Evolutionary conservation across 1,140 invertebrate species (phyloP), one percentile per base, ranked within the genome.

Genomic region (Parasteatoda tepidariorum): DNA sequence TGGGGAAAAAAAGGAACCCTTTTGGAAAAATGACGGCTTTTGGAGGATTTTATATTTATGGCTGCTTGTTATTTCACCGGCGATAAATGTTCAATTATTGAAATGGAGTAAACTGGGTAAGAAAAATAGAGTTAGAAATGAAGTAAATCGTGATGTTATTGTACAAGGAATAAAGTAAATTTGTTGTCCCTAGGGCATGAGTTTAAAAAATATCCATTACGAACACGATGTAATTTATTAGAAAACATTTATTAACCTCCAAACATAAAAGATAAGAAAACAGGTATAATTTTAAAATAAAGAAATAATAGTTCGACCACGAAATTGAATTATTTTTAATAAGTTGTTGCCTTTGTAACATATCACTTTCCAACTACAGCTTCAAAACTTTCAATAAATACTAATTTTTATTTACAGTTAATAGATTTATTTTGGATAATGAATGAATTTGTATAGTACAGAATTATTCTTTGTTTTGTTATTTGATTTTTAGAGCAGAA

Each of bases 11-110:
- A 64, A n/a, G n/a, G 28, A 13, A 64, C 61, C 4, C 38, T 13
- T 13, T 13, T 9, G 1, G 57, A 68, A 30, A 68, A 30, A 41
- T 34, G 9, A 26, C 2, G 13, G 33, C 66, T 59, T n/a, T 22
- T 59, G 57, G 57, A 30, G 66, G 33, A 64, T 34, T 68, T 41
- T 34, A 68, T 68, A 68, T 68, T 68, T 68, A 68, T 41, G 66
- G 22, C 33, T 4, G 66, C 34, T 68, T 68, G 66, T 68, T 68
- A 68, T 24, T 33, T 26, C 11, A 11, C n/a, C 62, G 15, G 24
- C 24, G 66, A 18, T 68, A 68, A 68, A 41, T 38, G 66, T 38
- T 38, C 66, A 68, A 68, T 68, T 68, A 68, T 38, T 18, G 33
- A 24, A 9, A 28, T 64, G 3, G 13, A 31, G 26, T 31, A 64